These are phyloP conservation scores for Rhopalosiphum padi DNA, from an alignment of 1,140 invertebrate genomes.

Conservation along the genomic window DNA sequence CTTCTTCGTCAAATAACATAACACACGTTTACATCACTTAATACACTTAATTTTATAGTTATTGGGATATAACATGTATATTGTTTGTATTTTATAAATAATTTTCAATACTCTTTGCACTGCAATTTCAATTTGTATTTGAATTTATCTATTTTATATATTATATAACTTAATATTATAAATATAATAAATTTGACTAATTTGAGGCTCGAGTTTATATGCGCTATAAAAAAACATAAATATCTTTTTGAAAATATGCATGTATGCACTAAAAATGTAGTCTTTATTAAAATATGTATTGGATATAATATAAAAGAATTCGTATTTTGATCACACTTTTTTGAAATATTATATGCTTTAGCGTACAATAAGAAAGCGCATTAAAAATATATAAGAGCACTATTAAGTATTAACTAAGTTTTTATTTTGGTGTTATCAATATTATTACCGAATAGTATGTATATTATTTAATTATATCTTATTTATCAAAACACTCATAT, in stretches of 20 bases:
- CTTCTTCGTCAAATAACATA: background rate
- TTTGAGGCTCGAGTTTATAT: no score
- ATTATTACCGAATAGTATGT: background rate
- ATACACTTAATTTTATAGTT: no score
- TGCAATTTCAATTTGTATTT: no score
- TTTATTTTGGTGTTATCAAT: background rate
- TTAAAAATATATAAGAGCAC: background rate
- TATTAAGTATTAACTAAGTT: no score
- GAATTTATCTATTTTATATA: no score
- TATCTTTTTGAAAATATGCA: background rate
- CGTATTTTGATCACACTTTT: background rate
- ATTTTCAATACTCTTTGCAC: no score
- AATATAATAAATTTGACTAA: no score
- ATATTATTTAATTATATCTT: background rate
- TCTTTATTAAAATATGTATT: background rate
- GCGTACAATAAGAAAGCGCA: rapidly evolving
- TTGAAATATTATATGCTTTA: background rate
- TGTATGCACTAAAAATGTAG: background rate
- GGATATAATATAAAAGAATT: background rate
- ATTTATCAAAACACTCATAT: background rate
- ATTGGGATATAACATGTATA: no score
- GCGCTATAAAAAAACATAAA: background rate
- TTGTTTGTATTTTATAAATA: no score
- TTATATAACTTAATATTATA: no score
- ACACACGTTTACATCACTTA: no score